Conservation (phyloP, 2,888 invertebrate species). For the Hypena proboscidalis region DNA sequence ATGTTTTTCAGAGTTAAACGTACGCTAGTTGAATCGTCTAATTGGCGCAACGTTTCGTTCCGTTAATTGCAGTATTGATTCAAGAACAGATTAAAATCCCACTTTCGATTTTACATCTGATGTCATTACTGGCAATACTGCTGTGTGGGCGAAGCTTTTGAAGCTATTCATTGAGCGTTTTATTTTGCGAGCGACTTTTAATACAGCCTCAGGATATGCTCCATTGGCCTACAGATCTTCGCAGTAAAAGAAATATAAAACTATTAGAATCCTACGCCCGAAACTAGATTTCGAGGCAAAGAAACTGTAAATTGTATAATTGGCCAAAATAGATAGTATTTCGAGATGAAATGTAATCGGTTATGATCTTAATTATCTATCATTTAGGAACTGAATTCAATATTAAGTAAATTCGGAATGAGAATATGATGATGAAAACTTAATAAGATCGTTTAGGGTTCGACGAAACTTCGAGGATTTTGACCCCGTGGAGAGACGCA, state of each 20-base stretch:
- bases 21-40: constrained; percentile 15
- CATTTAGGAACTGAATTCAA: no score
- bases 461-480: no score
- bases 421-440: no score
- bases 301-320: no score
- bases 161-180: constrained; percentile 43
- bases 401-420: no score
- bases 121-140: constrained; percentile 62
- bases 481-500: no score
- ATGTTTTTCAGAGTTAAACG: no score
- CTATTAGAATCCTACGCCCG: not conserved
- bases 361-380: no score
- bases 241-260: not conserved
- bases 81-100: constrained; percentile 36
- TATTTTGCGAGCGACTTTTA: constrained; percentile 28
- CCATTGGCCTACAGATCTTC: constrained; percentile 21
- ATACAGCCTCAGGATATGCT: not conserved
- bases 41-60: constrained; percentile 17
- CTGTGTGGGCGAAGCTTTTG: constrained; percentile 55
- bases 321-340: constrained; percentile 24
- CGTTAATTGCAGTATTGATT: constrained; percentile 34
- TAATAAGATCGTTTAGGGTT: no score
- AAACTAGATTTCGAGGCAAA: not conserved
- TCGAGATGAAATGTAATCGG: constrained; percentile 29
- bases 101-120: constrained; percentile 76